Conservation (phyloP, 2,113 vertebrate species). For the Calidris pygmaea region DNA sequence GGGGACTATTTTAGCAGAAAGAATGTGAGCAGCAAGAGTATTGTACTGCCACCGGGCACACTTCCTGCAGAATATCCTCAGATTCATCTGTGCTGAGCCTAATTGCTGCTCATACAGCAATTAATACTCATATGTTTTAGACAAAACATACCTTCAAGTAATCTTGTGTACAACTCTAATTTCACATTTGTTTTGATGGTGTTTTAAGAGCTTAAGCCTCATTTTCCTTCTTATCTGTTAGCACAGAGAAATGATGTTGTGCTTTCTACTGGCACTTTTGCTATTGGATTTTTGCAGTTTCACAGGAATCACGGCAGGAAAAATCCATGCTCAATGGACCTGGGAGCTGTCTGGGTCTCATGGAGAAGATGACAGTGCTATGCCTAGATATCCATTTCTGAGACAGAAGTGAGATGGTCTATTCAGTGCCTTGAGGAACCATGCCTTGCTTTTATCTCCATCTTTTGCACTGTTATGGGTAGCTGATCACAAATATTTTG, state of each 20-base stretch:
- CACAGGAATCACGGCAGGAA: background rate
- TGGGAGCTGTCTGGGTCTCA: background rate
- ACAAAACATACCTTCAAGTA: background rate
- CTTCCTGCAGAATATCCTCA: background rate
- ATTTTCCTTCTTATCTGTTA: background rate
- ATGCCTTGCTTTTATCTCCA: background rate
- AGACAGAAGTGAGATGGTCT: background rate
- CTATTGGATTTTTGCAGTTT: background rate
- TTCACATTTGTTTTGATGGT: background rate
- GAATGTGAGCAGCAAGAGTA: background rate
- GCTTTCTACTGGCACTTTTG: background rate
- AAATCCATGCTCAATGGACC: background rate
- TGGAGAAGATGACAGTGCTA: background rate
- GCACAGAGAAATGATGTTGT: background rate
- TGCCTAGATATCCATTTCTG: background rate
- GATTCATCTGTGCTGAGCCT: background rate
- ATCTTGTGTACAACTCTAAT: background rate
- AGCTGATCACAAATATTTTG: background rate
- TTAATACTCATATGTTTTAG: background rate
- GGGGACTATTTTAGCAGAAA: background rate
- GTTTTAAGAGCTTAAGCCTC: background rate
- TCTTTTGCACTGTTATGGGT: background rate
- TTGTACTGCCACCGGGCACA: accelerated
- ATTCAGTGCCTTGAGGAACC: background rate
- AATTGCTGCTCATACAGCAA: background rate